Evolutionary conservation across 2,888 invertebrate genomes (phyloP).

Genomic region (Rhamnusium bicolor): DNA sequence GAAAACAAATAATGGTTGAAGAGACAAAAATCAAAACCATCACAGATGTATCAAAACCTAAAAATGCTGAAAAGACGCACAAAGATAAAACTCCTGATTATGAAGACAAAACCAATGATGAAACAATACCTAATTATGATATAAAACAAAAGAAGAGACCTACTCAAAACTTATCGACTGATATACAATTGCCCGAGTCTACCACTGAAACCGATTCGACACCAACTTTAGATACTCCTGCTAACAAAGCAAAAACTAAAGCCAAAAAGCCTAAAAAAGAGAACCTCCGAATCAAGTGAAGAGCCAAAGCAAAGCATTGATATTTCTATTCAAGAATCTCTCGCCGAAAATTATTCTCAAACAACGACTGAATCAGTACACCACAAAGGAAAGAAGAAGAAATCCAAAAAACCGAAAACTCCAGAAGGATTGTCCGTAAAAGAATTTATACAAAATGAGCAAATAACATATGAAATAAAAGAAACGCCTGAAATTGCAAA

Average conservation of each 20-base stretch:
- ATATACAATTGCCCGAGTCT: background rate
- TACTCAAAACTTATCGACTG: background rate
- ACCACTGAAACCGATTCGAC: background rate
- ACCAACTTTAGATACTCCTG: background rate
- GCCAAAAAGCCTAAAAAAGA: conserved; percentile 25
- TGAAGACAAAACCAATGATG: background rate
- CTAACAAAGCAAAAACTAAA: conserved; percentile 33
- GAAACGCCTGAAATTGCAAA: background rate
- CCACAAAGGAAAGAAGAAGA: conserved; percentile 21
- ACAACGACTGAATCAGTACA: conserved; percentile 8
- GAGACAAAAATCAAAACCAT: background rate
- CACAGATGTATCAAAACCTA: background rate
- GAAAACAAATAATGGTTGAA: background rate
- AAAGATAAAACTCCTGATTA: background rate
- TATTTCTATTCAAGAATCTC: conserved; percentile 6
- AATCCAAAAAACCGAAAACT: conserved; percentile 68
- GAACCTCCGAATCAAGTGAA: background rate
- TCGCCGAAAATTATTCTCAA: background rate
- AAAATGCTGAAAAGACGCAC: background rate
- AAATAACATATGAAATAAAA: background rate
- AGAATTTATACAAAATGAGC: conserved; percentile 15
- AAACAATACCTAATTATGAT: background rate
- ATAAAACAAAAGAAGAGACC: background rate
- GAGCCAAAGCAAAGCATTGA: background rate
- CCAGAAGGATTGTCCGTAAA: conserved; percentile 42